A percentile compares a stretch with the other conserved stretches of the same genome.
Evolutionary conservation across 2,888 invertebrate genomes (phyloP).

Genomic region (Lamellibrachia columna): DNA sequence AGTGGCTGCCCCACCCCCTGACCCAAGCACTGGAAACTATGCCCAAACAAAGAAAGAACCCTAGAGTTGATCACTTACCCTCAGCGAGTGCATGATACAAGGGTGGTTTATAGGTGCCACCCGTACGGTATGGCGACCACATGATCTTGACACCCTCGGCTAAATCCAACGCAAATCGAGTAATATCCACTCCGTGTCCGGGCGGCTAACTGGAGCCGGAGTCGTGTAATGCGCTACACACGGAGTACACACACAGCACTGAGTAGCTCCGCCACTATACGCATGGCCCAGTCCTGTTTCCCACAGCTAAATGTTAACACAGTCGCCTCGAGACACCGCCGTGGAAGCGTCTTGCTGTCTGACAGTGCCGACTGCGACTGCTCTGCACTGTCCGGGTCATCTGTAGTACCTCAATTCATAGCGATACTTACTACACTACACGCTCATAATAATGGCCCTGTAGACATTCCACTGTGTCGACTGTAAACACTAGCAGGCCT

Average conservation of each 20-base stretch:
- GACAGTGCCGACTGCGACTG: not conserved
- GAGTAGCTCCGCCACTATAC: not conserved
- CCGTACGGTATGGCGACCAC: not conserved
- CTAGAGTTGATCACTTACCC: not conserved
- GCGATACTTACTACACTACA: constrained; percentile 7
- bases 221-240: not conserved
- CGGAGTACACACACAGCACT: not conserved
- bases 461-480: not conserved
- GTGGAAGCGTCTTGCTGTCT: not conserved
- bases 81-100: not conserved
- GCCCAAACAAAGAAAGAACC: not conserved
- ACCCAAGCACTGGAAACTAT: not conserved
- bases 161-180: not conserved
- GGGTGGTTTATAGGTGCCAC: not conserved
- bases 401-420: not conserved
- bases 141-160: not conserved
- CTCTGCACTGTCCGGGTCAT: not conserved
- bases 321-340: not conserved
- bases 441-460: not conserved
- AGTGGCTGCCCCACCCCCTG: not conserved
- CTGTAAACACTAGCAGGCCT: not conserved
- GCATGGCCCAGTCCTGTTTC: not conserved
- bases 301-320: not conserved
- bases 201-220: not conserved
- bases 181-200: not conserved